Conservation (phyloP, 1,140 invertebrate species). For the Brachionus manjavacas region DNA sequence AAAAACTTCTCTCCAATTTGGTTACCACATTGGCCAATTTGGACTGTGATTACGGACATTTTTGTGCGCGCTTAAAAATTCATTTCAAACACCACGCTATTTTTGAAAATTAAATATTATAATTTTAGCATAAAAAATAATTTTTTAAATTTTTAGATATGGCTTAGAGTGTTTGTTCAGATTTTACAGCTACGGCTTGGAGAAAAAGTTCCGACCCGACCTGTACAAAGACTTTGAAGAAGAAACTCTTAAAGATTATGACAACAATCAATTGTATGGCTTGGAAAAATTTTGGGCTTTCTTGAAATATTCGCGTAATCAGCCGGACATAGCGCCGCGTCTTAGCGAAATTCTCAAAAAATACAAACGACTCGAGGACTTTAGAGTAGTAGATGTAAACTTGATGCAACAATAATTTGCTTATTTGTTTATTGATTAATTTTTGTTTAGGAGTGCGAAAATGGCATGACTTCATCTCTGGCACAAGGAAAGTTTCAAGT, state of each 20-base stretch:
- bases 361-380: conserved; percentile 91
- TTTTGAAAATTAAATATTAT: background rate
- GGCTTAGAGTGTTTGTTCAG: conserved; percentile 91
- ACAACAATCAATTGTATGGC: conserved; percentile 81
- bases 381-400: conserved; percentile 57
- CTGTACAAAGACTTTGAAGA: conserved; percentile 90
- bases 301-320: conserved; percentile 65
- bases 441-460: background rate
- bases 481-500: conserved; percentile 26
- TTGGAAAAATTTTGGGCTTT: conserved; percentile 99
- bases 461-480: conserved; percentile 1
- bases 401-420: background rate
- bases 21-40: conserved; percentile 60
- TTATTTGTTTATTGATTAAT: background rate
- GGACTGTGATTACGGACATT: conserved; percentile 51
- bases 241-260: conserved; percentile 85
- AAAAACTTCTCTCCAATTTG: conserved; percentile 58
- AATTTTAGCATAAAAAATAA: conserved; percentile 49
- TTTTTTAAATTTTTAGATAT: conserved; percentile 52
- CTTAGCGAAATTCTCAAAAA: conserved; percentile 74
- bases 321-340: conserved; percentile 68
- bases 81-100: background rate
- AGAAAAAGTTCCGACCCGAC: conserved; percentile 84
- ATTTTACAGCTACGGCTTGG: conserved; percentile 96
- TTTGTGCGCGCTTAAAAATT: background rate